phyloP scores from a whole-genome alignment of 1,140 invertebrate species.

The Halotydeus destructor region DNA sequence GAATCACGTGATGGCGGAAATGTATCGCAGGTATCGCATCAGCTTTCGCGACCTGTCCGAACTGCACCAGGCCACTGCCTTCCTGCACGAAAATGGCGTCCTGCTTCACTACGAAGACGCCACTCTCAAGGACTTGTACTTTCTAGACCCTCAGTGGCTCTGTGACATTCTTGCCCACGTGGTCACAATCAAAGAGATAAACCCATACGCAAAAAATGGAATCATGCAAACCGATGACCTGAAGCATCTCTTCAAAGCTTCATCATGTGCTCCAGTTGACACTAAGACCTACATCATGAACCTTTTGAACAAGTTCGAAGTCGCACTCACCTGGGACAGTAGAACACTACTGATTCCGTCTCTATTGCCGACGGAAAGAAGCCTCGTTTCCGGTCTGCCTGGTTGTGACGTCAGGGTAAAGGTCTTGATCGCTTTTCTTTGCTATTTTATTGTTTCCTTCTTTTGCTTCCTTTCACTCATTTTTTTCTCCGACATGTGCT shows the following conservation, averaged over 20 bases:
- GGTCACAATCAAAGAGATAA: constrained; percentile 83
- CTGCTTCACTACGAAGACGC: constrained; percentile 95
- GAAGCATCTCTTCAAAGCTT: constrained; percentile 73
- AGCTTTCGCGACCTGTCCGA: constrained; percentile 70
- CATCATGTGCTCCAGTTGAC: constrained; percentile 34
- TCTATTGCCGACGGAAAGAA: constrained; percentile 60
- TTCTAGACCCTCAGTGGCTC: constrained; percentile 92
- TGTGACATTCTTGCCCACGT: constrained; percentile 93
- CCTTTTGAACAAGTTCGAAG: constrained; percentile 87
- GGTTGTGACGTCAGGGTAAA: constrained; percentile 25
- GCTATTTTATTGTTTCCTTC: constrained; percentile 7
- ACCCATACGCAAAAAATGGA: constrained; percentile 72
- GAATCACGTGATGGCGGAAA: constrained; percentile 41
- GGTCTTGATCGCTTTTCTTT: constrained; percentile 8
- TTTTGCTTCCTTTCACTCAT: constrained; percentile 3
- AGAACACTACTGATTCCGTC: constrained; percentile 66
- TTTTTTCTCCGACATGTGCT: background rate
- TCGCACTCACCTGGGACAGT: constrained; percentile 89
- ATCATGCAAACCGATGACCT: constrained; percentile 86
- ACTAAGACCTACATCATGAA: constrained; percentile 55
- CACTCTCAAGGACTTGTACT: constrained; percentile 77
- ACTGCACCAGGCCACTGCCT: constrained; percentile 79
- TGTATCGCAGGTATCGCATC: constrained; percentile 38
- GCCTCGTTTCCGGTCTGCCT: constrained; percentile 30
- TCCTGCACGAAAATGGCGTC: constrained; percentile 93